phyloP scores from a whole-genome alignment of 2,113 vertebrate species.

The Propithecus coquereli region DNA sequence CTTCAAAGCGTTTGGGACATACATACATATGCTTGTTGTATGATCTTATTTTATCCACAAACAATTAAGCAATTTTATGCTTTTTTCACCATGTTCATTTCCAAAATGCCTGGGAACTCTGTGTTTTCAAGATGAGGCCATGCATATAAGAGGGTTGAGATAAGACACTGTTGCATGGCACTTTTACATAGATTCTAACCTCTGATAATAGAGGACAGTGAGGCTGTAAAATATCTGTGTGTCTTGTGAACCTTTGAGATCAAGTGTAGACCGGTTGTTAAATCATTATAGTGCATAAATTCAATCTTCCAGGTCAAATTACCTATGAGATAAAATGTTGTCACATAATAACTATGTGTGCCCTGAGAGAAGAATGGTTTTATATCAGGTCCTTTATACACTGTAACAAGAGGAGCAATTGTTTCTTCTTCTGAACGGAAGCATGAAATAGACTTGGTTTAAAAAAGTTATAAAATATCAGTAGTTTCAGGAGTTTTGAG shows the following conservation, averaged over 20 bases:
- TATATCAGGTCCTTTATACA: conserved; percentile 1
- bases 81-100: not conserved
- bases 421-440: conserved; percentile 60
- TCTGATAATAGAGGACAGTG: not conserved
- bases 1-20: not conserved
- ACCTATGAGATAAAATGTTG: conserved; percentile 58
- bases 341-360: conserved; percentile 52
- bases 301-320: conserved; percentile 53
- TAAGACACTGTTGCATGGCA: not conserved
- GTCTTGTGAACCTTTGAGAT: conserved; percentile 36
- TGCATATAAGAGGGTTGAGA: not conserved
- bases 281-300: conserved; percentile 37
- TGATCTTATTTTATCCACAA: not conserved
- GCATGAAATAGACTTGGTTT: conserved; percentile 53
- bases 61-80: not conserved
- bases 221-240: not conserved
- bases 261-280: conserved; percentile 5
- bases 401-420: conserved; percentile 52
- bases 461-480: conserved; percentile 41
- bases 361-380: conserved; percentile 4
- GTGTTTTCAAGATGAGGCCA: not conserved
- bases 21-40: not conserved
- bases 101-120: not conserved
- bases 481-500: conserved; percentile 8
- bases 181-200: not conserved